These are phyloP conservation scores for Acanthosepion pharaonis DNA, from an alignment of 2,888 invertebrate species.

Conservation along the genomic window DNA sequence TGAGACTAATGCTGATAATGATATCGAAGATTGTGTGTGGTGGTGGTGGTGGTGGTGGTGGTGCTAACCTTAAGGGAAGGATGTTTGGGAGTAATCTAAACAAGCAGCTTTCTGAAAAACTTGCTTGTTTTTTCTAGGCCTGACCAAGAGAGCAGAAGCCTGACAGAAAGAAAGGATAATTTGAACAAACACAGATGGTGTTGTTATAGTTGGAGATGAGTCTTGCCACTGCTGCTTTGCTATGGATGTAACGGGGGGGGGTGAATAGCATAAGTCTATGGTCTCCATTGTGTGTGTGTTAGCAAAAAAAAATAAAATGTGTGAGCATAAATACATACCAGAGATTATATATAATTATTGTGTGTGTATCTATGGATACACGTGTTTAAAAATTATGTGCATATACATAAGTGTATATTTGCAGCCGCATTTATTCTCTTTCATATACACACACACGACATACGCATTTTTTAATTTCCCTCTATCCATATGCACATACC, in stretches of 20 bases:
- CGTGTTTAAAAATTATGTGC: too few species aligned
- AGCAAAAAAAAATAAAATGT: too few species aligned
- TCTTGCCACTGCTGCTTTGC: not conserved
- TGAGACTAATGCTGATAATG: not conserved
- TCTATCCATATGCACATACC: too few species aligned
- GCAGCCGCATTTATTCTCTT: too few species aligned
- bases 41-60: not conserved
- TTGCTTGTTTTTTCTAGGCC: not conserved
- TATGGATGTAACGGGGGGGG: not conserved
- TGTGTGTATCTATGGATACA: too few species aligned
- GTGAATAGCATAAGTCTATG: not conserved
- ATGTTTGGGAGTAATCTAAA: not conserved
- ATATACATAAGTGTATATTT: too few species aligned
- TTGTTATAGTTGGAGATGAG: not conserved
- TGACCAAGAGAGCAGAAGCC: not conserved
- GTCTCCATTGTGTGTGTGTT: not conserved
- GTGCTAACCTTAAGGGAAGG: not conserved
- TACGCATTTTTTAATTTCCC: too few species aligned
- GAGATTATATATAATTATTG: too few species aligned
- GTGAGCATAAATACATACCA: too few species aligned
- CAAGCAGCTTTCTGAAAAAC: not conserved
- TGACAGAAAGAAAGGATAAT: not conserved
- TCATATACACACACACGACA: too few species aligned
- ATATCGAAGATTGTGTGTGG: not conserved
- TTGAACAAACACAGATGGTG: constrained; percentile 18